Percentiles rank a stretch among this genome's conserved stretches.
phyloP scores from a whole-genome alignment of 2,113 vertebrate species.

The Elephantulus edwardii region DNA sequence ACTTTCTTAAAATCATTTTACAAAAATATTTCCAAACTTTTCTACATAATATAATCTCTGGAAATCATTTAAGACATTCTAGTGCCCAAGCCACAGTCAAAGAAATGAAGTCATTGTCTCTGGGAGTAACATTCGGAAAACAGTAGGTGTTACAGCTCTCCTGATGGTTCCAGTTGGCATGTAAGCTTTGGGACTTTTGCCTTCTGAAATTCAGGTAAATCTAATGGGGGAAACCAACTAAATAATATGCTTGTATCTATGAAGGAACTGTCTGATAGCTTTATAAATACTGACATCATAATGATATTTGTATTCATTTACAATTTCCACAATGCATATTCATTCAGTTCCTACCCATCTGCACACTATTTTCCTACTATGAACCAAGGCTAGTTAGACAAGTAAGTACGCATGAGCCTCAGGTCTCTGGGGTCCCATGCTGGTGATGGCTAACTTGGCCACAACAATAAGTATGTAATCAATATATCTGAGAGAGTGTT shows the following conservation, averaged over 20 bases:
- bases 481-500: slow-evolving; percentile 47
- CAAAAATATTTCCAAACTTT: neutral
- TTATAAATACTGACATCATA: neutral
- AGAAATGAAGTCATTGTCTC: neutral
- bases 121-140: neutral
- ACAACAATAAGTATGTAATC: neutral
- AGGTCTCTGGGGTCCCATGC: neutral
- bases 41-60: neutral
- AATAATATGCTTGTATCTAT: neutral
- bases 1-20: neutral
- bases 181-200: neutral
- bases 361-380: neutral
- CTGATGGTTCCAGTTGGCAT: neutral
- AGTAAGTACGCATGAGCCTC: neutral
- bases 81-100: neutral
- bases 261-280: neutral
- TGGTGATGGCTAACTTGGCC: neutral
- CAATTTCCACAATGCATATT: neutral
- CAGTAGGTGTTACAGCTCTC: neutral
- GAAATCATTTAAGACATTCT: neutral
- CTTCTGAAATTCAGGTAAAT: neutral
- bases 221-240: neutral
- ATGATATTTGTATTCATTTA: neutral
- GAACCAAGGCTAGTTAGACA: slow-evolving; percentile 20
- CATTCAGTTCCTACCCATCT: neutral